Evolutionary conservation across 2,888 invertebrate species (phyloP), one percentile per base, ranked within the genome.

Genomic region (Sylvicola cinctus): DNA sequence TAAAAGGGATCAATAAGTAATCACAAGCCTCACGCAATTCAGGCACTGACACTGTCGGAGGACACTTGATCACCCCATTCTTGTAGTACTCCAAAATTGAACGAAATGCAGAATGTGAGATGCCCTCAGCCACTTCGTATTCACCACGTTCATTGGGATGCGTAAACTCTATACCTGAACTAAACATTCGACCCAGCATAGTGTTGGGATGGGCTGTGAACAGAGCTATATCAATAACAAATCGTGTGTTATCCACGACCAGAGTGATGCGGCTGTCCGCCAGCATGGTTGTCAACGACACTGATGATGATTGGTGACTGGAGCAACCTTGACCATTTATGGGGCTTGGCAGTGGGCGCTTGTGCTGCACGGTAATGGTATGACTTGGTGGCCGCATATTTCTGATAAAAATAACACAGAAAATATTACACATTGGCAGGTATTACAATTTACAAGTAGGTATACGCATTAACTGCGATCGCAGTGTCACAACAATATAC

Each of bases 181-280:
- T 85, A 49, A 95, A 95, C 95, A 95, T 95, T 46, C 91, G 74
- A n/a, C 96, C 98, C 23, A 99, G 63, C 95, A 98, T 95, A 1
- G 98, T 98, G 52, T 96, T 93, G 1, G 96, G 93, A 59, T 95
- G 87, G 3, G 85, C 81, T 8, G 84, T 80, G 49, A 98, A 87
- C 40, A 95, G 66, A 2, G 84, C 75, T 5, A 88, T 85, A 56
- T 95, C 93, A 15, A 95, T 77, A 31, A 95, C 78, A 54, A 91
- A 91, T 42, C 90, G 66, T 0, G 93, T 93, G 48, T 85, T 88
- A 51, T 98, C 96, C 11, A 98, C 96, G n/a, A 96, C 77, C 33
- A 98, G 65, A 3, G 88, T 88, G 35, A 93, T 79, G 38, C 83
- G 62, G 45, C 85, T 85, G 36, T 79, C 78, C 36, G n/a, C 3